Evolutionary conservation across 2,113 vertebrate species (phyloP).

Genomic region (Embiotoca jacksoni): DNA sequence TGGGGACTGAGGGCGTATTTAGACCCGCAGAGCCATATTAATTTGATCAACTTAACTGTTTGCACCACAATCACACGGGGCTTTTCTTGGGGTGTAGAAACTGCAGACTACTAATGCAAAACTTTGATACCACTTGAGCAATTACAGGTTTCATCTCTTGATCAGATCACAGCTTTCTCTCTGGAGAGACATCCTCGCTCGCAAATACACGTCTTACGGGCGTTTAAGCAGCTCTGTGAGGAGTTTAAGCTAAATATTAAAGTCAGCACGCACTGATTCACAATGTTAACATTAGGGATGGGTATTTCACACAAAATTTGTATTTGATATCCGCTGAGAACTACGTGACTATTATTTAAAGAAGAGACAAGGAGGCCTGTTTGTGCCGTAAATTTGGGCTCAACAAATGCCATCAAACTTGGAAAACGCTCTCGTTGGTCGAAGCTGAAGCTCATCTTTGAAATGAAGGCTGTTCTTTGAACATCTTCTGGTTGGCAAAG

Average conservation of each 20-base stretch:
- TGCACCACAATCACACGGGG: not conserved
- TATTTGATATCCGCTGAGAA: too few relatives aligned
- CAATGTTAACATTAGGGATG: not conserved
- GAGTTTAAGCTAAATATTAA: not conserved
- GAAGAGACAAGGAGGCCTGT: too few relatives aligned
- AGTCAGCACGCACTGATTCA: not conserved
- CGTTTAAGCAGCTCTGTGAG: not conserved
- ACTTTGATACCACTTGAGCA: not conserved
- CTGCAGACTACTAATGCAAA: not conserved
- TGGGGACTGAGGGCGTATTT: conserved; percentile 2
- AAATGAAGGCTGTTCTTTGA: too few relatives aligned
- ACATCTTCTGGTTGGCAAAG: too few relatives aligned
- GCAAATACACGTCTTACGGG: not conserved
- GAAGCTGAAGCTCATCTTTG: too few relatives aligned
- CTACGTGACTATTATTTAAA: too few relatives aligned
- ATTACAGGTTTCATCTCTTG: not conserved
- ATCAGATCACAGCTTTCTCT: not conserved
- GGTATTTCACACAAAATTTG: too few relatives aligned
- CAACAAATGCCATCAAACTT: too few relatives aligned
- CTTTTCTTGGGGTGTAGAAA: conserved; percentile 2
- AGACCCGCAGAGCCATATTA: not conserved
- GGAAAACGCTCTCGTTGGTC: too few relatives aligned
- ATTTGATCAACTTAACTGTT: not conserved
- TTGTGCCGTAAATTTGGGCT: too few relatives aligned
- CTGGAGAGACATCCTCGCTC: not conserved